Evolutionary conservation across 1,140 invertebrate species (phyloP), one percentile per base, ranked within the genome.

Genomic region (Helicoverpa zea): DNA sequence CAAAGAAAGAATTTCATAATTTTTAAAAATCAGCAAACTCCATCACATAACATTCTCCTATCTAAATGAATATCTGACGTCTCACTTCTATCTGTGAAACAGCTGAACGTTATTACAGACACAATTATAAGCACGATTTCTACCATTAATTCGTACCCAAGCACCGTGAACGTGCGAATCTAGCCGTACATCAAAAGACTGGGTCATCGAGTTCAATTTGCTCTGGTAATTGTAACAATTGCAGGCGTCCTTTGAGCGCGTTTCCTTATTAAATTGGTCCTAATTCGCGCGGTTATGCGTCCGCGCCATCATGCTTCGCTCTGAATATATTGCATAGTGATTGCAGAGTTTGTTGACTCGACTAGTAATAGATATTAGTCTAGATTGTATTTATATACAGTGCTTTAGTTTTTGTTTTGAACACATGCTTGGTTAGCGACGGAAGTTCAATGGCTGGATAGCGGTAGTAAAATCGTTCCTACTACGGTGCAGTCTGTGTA

Each of bases 191-290:
- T 76, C 73, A 63, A 76, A 63, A 51, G 73, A 76, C 59, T 77
- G 18, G 75, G 75, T 64, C 75, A 77, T 54, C 61, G 47, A 47
- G 75, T 77, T 77, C 75, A 77, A 77, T 77, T 77, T 29, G 61
- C 23, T 49, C 61, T 14, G 18, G 75, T 73, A 79, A 81, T 77
- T 77, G 75, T 66, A 52, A 86, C 88, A 90, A 91, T 91, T 91
- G 88, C 83, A 84, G 58, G 85, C 86, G 88, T 91, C 88, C 89
- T 88, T 86, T 86, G 84, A 81, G 68, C 63, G 56, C 82, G 79
- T 83, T 82, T 87, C 84, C 87, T 86, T 83, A 84, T 88, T 84
- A 87, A 84, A 86, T 81, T 83, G 82, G 80, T 54, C 75, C 47
- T 77, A 51, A 66, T 77, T 77, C 35, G 75, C 75, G 14, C 49